Evolutionary conservation across 92 coral and sea anemone species (phyloP).

Genomic region (Zoanthus gigantus): DNA sequence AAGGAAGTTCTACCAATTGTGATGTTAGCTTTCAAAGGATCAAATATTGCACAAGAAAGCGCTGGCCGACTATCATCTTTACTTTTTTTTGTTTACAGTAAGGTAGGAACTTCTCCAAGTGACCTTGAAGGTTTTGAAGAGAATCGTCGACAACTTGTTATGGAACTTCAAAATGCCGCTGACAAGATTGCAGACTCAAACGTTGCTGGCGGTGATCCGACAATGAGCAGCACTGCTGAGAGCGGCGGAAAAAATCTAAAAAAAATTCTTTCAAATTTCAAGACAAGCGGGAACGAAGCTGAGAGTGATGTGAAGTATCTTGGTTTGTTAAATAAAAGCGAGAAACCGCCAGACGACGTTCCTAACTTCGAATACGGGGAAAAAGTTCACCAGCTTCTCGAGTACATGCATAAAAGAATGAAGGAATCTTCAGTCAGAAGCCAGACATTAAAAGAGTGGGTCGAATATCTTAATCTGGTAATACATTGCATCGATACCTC

Average conservation of each 20-base stretch:
- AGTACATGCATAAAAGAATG: slow-evolving; percentile 16
- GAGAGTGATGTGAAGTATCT: slow-evolving; percentile 27
- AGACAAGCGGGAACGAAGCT: neutral
- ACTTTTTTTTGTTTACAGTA: slow-evolving; percentile 20
- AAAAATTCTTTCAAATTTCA: slow-evolving; percentile 12
- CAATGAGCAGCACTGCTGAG: neutral
- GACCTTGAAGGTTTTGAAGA: slow-evolving; percentile 29
- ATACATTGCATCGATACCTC: slow-evolving; percentile 14
- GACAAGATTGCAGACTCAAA: slow-evolving; percentile 25
- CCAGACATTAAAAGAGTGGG: slow-evolving; percentile 18
- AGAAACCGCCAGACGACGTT: slow-evolving; percentile 24
- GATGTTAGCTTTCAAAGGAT: slow-evolving; percentile 26
- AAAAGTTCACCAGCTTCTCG: slow-evolving; percentile 18
- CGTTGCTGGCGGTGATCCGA: slow-evolving; percentile 7
- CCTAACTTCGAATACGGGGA: slow-evolving; percentile 31
- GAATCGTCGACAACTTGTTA: slow-evolving; percentile 30
- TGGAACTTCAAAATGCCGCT: slow-evolving; percentile 34
- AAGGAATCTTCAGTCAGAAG: neutral
- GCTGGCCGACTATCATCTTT: slow-evolving; percentile 25
- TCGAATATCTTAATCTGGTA: slow-evolving; percentile 14
- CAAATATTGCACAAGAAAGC: slow-evolving; percentile 30
- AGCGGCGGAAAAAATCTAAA: neutral
- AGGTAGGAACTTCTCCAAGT: slow-evolving; percentile 4
- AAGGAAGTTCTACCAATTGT: slow-evolving; percentile 24
- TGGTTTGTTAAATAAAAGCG: slow-evolving; percentile 24